A percentile compares a stretch with the other conserved stretches of the same genome.
Evolutionary conservation across 2,888 invertebrate genomes (phyloP).

Genomic region (Cephonodes hylas): DNA sequence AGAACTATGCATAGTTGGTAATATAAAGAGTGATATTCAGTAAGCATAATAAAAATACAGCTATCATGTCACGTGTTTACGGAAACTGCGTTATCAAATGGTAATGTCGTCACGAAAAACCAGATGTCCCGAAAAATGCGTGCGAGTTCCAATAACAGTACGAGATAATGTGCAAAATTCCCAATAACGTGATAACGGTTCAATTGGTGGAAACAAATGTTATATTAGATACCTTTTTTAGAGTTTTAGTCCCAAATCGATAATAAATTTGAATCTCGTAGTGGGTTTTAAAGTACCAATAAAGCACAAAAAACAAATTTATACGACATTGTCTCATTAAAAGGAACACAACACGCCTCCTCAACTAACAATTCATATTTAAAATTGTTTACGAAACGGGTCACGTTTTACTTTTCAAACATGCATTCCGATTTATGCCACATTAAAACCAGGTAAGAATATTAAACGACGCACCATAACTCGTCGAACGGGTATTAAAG

Average conservation of each 20-base stretch:
- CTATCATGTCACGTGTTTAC: background rate
- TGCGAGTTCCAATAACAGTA: background rate
- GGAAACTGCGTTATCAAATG: background rate
- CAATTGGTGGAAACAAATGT: background rate
- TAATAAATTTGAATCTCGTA: no score
- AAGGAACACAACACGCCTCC: background rate
- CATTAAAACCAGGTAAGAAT: background rate
- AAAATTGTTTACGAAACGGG: background rate
- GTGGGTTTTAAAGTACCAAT: no score
- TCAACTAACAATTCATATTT: background rate
- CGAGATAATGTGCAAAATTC: background rate
- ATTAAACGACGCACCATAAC: constrained; percentile 32
- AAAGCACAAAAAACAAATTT: no score
- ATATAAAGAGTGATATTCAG: background rate
- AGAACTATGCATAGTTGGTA: background rate
- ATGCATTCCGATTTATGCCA: constrained; percentile 4
- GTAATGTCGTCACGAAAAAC: background rate
- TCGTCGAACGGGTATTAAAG: constrained; percentile 29
- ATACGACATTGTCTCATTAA: background rate
- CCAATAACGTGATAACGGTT: background rate
- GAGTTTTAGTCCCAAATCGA: no score
- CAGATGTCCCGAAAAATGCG: constrained; percentile 8
- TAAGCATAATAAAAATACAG: background rate
- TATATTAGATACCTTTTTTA: background rate
- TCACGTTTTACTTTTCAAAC: constrained; percentile 1